Evolutionary conservation across 2,888 invertebrate genomes (phyloP).

Genomic region (Cantharis lateralis): DNA sequence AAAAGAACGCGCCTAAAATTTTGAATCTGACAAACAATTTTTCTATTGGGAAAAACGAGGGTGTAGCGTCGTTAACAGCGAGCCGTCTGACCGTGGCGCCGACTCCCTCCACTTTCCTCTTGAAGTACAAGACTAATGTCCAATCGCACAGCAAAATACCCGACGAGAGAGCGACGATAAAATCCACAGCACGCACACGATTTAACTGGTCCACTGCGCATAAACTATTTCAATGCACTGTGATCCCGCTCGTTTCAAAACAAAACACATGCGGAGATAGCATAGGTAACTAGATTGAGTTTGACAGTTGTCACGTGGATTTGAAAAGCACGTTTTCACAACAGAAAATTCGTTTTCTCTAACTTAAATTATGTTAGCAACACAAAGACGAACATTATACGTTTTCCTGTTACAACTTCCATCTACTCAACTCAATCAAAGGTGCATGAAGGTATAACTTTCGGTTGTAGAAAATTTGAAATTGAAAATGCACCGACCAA

Average conservation of each 20-base stretch:
- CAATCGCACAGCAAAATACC: slow-evolving; percentile 47
- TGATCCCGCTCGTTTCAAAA: slow-evolving; percentile 58
- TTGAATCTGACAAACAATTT: slow-evolving; percentile 17
- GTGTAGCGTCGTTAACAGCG: slow-evolving; percentile 49
- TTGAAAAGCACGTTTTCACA: slow-evolving; percentile 23
- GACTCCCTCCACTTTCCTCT: slow-evolving; percentile 48
- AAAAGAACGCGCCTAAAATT: slow-evolving; percentile 15
- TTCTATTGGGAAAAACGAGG: slow-evolving; percentile 22
- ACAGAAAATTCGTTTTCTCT: slow-evolving; percentile 14
- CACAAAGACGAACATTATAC: background rate
- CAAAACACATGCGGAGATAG: slow-evolving; percentile 58
- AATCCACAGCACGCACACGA: slow-evolving; percentile 28
- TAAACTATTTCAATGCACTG: slow-evolving; percentile 58
- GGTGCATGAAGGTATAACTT: background rate
- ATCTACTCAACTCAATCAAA: background rate
- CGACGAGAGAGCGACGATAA: slow-evolving; percentile 28
- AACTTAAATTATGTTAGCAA: background rate
- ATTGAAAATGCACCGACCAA: background rate
- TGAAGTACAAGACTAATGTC: slow-evolving; percentile 54
- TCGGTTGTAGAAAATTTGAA: background rate
- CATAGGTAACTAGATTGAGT: slow-evolving; percentile 56
- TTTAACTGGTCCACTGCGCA: slow-evolving; percentile 50
- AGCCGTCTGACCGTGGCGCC: slow-evolving; percentile 53
- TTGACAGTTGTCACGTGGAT: slow-evolving; percentile 57
- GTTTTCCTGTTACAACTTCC: background rate